A percentile compares a stretch with the other conserved stretches of the same genome.
Conservation (phyloP, 1,140 invertebrate genomes). For the Nebria ingens region DNA sequence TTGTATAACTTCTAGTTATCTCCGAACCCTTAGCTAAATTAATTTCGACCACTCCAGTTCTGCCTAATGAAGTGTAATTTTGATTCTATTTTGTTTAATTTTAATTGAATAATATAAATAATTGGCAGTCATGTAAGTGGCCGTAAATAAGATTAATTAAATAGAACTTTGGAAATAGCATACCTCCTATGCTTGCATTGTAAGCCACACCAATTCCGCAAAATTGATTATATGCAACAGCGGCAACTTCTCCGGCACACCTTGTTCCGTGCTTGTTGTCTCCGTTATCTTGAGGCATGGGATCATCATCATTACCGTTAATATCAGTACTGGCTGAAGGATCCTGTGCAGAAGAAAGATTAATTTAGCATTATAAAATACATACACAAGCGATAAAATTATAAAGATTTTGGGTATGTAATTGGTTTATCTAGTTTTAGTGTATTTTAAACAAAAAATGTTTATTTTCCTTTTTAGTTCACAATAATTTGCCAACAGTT, state of each 20-base stretch:
- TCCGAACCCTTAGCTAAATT: too few relatives aligned
- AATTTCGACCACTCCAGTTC: too few relatives aligned
- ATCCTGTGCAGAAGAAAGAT: slow-evolving; percentile 51
- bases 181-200: slow-evolving; percentile 87
- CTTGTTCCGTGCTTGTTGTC: slow-evolving; percentile 90
- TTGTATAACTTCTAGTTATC: too few relatives aligned
- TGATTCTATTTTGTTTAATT: too few relatives aligned
- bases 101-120: too few relatives aligned
- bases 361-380: slow-evolving; percentile 19
- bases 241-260: slow-evolving; percentile 89
- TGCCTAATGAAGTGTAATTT: too few relatives aligned
- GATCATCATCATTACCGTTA: slow-evolving; percentile 92
- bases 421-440: background rate
- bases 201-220: slow-evolving; percentile 91
- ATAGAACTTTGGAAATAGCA: too few relatives aligned
- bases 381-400: too few relatives aligned
- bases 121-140: too few relatives aligned
- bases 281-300: slow-evolving; percentile 89
- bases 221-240: slow-evolving; percentile 82
- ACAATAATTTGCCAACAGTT: too few relatives aligned
- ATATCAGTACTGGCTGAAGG: slow-evolving; percentile 91
- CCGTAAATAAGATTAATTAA: too few relatives aligned
- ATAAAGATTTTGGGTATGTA: slow-evolving; percentile 4
- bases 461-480: too few relatives aligned
- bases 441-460: background rate